These are phyloP conservation scores for Babyrousa celebensis DNA, from an alignment of 2,797 vertebrate species.

Conservation along the genomic window DNA sequence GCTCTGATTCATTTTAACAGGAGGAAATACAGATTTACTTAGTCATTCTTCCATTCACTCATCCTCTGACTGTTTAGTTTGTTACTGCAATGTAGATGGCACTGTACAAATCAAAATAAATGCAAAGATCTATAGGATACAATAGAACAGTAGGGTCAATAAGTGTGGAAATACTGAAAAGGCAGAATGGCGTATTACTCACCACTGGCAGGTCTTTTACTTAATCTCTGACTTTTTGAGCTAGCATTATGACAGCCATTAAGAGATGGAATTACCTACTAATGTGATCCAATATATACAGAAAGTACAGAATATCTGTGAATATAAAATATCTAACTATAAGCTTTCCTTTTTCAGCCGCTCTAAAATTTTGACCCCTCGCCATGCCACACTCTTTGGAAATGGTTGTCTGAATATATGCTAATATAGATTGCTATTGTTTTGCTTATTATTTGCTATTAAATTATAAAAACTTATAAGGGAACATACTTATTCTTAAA, in stretches of 20 bases:
- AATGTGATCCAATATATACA: background rate
- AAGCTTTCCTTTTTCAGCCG: background rate
- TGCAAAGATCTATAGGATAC: background rate
- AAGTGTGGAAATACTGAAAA: background rate
- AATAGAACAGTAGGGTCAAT: background rate
- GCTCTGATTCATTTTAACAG: slow-evolving; percentile 8
- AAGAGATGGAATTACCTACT: background rate
- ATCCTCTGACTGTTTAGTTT: background rate
- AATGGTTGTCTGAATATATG: background rate
- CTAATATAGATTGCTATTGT: background rate
- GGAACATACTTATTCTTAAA: background rate
- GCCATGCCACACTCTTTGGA: background rate
- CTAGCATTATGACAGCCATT: background rate
- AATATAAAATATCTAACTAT: background rate
- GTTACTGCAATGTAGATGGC: background rate
- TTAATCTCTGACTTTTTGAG: background rate
- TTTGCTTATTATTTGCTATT: background rate
- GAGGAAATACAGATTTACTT: background rate
- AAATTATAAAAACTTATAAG: background rate
- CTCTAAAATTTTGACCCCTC: background rate
- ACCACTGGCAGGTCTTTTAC: background rate
- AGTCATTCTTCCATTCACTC: background rate
- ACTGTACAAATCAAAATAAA: background rate
- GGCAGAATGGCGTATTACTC: background rate
- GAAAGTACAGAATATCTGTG: background rate